Conservation (phyloP, 1,140 invertebrate species). For the Bombus vancouverensis region DNA sequence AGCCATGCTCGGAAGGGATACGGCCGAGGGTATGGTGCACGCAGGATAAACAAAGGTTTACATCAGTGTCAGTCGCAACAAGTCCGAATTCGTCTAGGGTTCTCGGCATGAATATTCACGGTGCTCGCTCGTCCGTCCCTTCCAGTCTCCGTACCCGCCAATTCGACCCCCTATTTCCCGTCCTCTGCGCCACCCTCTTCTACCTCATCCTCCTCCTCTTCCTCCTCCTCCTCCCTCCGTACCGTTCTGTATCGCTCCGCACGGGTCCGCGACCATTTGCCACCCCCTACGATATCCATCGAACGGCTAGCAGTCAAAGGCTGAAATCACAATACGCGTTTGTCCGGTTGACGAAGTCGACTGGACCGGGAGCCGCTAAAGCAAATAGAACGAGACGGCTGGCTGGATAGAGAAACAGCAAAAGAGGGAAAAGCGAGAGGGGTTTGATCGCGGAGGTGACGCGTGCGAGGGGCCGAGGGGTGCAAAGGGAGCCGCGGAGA, state of each 20-base stretch:
- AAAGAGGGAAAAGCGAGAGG: not conserved
- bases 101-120: constrained; percentile 81
- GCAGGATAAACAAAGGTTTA: constrained; percentile 81
- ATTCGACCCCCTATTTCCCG: constrained; percentile 41
- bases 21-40: constrained; percentile 49
- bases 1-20: constrained; percentile 24
- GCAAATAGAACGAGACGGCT: constrained; percentile 75
- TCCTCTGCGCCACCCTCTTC: constrained; percentile 19
- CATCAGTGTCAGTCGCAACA: constrained; percentile 83
- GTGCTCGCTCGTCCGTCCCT: constrained; percentile 57
- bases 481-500: constrained; percentile 30
- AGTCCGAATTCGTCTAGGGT: constrained; percentile 80
- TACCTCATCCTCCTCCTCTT: constrained; percentile 5
- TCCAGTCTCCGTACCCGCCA: constrained; percentile 50
- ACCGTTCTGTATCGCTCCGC: constrained; percentile 50
- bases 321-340: constrained; percentile 82
- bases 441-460: constrained; percentile 31
- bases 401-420: constrained; percentile 15
- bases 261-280: constrained; percentile 45
- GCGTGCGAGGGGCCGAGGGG: constrained; percentile 37
- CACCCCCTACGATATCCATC: constrained; percentile 70
- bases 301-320: constrained; percentile 80
- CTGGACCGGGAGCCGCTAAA: constrained; percentile 71
- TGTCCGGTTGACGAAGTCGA: constrained; percentile 80
- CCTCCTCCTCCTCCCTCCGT: constrained; percentile 19